Base-by-base conservation (phyloP, 2,797 vertebrate species). In the Decapterus maruadsi region DNA sequence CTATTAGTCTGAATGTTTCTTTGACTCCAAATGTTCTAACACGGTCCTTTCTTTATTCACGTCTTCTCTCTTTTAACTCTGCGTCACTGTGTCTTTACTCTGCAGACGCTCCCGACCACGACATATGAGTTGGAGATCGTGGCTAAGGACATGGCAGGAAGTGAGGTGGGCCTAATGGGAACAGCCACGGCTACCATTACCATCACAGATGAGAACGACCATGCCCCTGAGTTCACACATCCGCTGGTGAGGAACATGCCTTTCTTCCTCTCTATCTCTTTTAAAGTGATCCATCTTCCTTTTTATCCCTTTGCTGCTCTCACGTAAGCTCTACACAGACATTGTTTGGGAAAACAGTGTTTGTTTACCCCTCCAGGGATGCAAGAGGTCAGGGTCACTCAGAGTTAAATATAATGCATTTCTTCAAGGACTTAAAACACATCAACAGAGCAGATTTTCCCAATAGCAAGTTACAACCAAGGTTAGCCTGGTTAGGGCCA, bases 121-220 rank as follows among this genome's bases (percentile, higher is more conserved):
- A 97, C 97, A 36, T 99, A 99, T 0, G 98, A 99, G 84, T 82
- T 99, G 62, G 96, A 98, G 89, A 97, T 99, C 38, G 97, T 98
- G 78, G 98, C 97, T 14, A 98, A 99, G 84, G 98, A 99, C 72
- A 98, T 99, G 97, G 96, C 96, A 16, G 98, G 98, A 75, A 95
- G 94, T 85, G 97, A 99, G 0, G 97, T 98, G 40, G 98, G 98
- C 22, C 93, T 99, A 9, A 97, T 94, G 0, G 98, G 97, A 72
- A 99, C 98, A 0, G 96, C 98, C 38, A 99, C 98, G 0, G 98
- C 98, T 1, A 99, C 98, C 11, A 97, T 99, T 43, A 94, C 97
- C 45, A 98, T 99, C 17, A 97, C 97, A 4, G 98, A 99, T 94
- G 97, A 98, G 89, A 99, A 99, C 0, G 98, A 99, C 82, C 98